Conservation (phyloP, 2,113 vertebrate species). For the Zosterops lateralis region DNA sequence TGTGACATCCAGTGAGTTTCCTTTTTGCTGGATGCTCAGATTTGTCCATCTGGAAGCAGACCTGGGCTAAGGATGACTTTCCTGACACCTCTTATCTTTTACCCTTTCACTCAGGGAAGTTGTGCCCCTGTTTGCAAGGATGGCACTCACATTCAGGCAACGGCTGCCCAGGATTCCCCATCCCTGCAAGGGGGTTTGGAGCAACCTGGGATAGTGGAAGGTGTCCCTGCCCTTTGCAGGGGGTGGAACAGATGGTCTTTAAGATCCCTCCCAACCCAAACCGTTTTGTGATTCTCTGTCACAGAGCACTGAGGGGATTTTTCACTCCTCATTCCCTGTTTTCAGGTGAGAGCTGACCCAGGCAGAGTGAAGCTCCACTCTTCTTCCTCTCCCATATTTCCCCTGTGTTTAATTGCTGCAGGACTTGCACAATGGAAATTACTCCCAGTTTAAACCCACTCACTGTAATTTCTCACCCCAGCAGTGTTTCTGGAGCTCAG, state of each 20-base stretch:
- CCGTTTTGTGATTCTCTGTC: rapidly evolving
- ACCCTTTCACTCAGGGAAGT: not conserved
- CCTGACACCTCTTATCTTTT: not conserved
- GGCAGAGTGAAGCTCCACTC: not conserved
- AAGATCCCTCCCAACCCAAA: not conserved
- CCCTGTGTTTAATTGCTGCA: not conserved
- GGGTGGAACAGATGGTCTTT: not conserved
- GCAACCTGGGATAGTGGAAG: not conserved
- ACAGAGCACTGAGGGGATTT: not conserved
- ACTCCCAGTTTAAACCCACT: not conserved
- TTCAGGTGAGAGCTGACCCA: not conserved
- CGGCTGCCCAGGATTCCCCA: not conserved
- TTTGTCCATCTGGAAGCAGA: not conserved
- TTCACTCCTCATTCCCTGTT: not conserved
- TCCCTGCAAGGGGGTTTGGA: not conserved
- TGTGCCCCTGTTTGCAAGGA: not conserved
- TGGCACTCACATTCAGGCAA: not conserved
- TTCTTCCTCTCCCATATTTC: not conserved
- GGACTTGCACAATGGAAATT: not conserved
- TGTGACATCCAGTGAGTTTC: not conserved
- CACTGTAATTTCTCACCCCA: not conserved
- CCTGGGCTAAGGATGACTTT: not conserved
- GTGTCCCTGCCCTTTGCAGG: not conserved
- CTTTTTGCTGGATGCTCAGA: not conserved
- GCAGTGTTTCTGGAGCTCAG: not conserved